These are phyloP conservation scores for Pangasianodon gigas DNA, from an alignment of 2,113 vertebrate genomes.

Conservation along the genomic window DNA sequence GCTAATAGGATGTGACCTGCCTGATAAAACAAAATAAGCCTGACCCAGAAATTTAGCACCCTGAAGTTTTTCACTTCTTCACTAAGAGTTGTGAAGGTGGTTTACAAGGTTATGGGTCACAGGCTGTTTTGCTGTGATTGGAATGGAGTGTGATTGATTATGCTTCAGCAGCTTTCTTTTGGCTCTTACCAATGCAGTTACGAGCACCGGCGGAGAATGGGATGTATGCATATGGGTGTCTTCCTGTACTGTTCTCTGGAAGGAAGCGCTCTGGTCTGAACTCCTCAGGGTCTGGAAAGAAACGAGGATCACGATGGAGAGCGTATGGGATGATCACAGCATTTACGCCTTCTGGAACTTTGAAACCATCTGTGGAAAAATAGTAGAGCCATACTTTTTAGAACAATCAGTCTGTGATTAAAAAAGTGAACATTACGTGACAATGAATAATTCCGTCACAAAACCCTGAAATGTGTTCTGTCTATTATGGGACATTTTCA, in stretches of 20 bases:
- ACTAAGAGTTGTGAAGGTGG: background rate
- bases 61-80: conserved; percentile 8
- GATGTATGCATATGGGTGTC: conserved; percentile 78
- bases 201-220: conserved; percentile 87
- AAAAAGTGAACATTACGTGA: background rate
- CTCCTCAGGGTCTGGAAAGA: conserved; percentile 80
- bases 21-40: conserved; percentile 23
- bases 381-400: background rate
- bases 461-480: background rate
- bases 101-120: background rate
- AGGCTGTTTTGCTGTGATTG: background rate
- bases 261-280: conserved; percentile 83
- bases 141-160: background rate
- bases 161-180: background rate
- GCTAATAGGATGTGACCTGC: conserved; percentile 34
- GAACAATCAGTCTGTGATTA: background rate
- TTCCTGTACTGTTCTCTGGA: conserved; percentile 73
- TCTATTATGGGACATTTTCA: background rate
- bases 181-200: conserved; percentile 83
- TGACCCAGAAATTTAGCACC: conserved; percentile 20
- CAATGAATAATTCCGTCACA: background rate
- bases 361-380: conserved; percentile 71
- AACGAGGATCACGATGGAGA: conserved; percentile 76
- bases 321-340: conserved; percentile 72
- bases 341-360: conserved; percentile 69